A percentile compares a stretch with the other conserved stretches of the same genome.
Evolutionary conservation across 2,113 vertebrate species (phyloP).

Genomic region (Sprattus sprattus): DNA sequence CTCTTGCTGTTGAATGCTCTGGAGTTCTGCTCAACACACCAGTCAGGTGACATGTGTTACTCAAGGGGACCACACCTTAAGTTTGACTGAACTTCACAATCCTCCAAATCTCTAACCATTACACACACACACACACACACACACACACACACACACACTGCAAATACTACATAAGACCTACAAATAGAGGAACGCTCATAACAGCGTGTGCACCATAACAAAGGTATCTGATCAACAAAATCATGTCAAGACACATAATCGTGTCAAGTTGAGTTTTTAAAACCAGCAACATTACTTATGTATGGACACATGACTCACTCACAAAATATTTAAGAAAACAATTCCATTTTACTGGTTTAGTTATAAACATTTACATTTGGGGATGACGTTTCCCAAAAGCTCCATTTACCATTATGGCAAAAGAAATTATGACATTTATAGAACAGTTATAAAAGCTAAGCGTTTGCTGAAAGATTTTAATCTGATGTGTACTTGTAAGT

Average conservation of each 20-base stretch:
- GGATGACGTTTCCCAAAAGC: neutral
- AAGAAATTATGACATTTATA: neutral
- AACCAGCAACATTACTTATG: neutral
- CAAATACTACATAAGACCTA: neutral
- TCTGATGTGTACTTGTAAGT: neutral
- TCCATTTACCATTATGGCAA: neutral
- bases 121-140: neutral
- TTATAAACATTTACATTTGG: neutral
- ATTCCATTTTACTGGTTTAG: neutral
- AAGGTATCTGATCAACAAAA: neutral
- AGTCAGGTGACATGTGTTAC: neutral
- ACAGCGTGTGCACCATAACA: neutral
- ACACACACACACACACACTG: neutral
- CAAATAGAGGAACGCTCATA: neutral
- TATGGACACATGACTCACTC: neutral
- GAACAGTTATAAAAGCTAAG: neutral
- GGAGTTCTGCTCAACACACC: neutral
- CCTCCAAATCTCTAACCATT: neutral
- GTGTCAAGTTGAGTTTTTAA: too few relatives aligned
- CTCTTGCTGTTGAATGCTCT: neutral
- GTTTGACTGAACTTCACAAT: constrained; percentile 1
- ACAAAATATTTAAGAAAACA: neutral
- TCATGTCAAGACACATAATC: neutral
- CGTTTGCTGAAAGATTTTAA: neutral
- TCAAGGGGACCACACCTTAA: neutral